These are phyloP conservation scores for Hemicrepidius hirtus DNA, from an alignment of 2,888 invertebrate genomes.

Conservation along the genomic window DNA sequence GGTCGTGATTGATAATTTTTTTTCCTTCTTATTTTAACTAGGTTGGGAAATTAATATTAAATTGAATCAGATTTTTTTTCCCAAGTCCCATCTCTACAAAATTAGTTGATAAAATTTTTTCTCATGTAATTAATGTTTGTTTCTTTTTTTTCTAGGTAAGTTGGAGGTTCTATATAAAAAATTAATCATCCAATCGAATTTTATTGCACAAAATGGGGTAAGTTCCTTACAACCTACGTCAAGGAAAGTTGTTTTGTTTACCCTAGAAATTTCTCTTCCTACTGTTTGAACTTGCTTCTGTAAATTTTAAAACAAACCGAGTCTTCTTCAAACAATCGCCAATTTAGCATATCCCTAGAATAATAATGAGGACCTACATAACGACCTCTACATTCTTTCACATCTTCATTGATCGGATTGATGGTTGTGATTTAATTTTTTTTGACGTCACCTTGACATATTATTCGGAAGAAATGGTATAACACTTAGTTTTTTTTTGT, in stretches of 20 bases:
- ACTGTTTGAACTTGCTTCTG: background rate
- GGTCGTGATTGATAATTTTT: background rate
- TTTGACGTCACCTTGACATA: background rate
- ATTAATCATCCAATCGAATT: too few relatives aligned
- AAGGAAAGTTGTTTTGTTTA: background rate
- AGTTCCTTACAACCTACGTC: too few relatives aligned
- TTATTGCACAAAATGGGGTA: too few relatives aligned
- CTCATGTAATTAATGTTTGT: too few relatives aligned
- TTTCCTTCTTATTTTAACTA: background rate
- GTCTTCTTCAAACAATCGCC: slow-evolving; percentile 6
- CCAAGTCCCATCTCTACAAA: too few relatives aligned
- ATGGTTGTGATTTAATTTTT: slow-evolving; percentile 33
- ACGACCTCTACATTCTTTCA: slow-evolving; percentile 31
- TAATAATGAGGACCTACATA: slow-evolving; percentile 33
- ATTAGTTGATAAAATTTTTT: too few relatives aligned
- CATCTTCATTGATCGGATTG: slow-evolving; percentile 20
- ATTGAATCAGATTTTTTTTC: too few relatives aligned
- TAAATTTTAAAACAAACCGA: slow-evolving; percentile 4
- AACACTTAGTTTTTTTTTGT: too few relatives aligned
- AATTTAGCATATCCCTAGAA: slow-evolving; percentile 11
- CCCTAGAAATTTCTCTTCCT: background rate
- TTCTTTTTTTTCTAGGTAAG: too few relatives aligned
- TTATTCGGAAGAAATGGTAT: too few relatives aligned
- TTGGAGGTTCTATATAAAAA: too few relatives aligned
- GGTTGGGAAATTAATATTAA: too few relatives aligned